These are phyloP conservation scores for Heliocidaris tuberculata DNA, from an alignment of 35 echinoderm and acorn worm species.

Conservation along the genomic window DNA sequence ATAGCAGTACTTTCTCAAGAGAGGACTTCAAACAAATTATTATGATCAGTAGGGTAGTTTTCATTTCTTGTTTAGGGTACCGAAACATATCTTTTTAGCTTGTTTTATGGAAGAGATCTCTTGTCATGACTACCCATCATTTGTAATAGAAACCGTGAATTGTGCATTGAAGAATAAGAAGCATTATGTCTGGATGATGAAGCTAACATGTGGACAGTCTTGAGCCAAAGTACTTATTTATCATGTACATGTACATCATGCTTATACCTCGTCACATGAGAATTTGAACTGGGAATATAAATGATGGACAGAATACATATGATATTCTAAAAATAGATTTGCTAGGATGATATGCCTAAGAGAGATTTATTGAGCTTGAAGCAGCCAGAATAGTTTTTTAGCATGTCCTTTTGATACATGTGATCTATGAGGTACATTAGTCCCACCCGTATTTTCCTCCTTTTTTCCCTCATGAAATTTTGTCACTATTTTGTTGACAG, in stretches of 20 bases:
- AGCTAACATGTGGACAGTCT: background rate
- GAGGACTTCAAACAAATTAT: slow-evolving; percentile 1
- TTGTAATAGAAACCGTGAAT: background rate
- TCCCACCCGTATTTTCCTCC: too few relatives aligned
- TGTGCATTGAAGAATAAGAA: slow-evolving; percentile 3
- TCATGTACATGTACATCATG: background rate
- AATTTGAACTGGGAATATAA: background rate
- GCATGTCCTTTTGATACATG: too few relatives aligned
- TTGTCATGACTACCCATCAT: background rate
- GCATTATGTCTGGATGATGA: background rate
- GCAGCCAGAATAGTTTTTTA: background rate
- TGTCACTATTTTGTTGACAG: too few relatives aligned
- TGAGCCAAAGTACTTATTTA: background rate
- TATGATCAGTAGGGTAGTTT: background rate
- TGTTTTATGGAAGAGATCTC: background rate
- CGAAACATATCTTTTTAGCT: background rate
- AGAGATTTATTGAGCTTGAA: background rate
- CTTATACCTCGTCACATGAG: background rate
- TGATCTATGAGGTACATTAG: too few relatives aligned
- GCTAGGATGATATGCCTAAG: background rate
- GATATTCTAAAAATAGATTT: background rate
- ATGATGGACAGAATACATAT: background rate
- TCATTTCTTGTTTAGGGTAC: background rate
- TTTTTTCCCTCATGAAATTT: too few relatives aligned
- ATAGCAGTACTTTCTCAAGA: slow-evolving; percentile 15